Percentiles rank a stretch among this genome's conserved stretches.
These are phyloP conservation scores for Syncerus caffer DNA, from an alignment of 2,797 vertebrate genomes.

Conservation along the genomic window DNA sequence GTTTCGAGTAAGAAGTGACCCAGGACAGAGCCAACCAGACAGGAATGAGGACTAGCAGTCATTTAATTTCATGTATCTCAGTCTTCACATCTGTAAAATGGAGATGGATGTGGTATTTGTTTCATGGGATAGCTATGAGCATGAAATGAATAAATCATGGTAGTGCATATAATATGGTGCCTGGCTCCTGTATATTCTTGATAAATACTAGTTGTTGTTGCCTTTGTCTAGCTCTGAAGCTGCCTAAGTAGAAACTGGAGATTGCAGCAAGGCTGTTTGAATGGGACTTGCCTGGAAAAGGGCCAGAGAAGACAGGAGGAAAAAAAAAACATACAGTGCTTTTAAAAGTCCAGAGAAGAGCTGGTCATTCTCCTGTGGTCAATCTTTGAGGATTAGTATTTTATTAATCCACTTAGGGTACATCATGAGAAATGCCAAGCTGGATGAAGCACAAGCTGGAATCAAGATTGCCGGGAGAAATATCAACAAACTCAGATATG, in stretches of 20 bases:
- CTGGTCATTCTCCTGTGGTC: background rate
- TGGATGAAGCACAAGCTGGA: background rate
- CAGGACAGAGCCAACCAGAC: background rate
- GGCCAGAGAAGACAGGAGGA: background rate
- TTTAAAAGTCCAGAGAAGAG: background rate
- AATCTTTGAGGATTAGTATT: background rate
- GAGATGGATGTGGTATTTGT: background rate
- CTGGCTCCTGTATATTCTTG: background rate
- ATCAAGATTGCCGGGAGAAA: background rate
- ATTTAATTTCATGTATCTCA: background rate
- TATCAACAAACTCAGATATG: background rate
- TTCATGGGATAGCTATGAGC: background rate
- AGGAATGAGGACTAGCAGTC: background rate
- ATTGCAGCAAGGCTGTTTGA: background rate
- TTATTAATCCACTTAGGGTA: background rate
- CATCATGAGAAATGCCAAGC: background rate
- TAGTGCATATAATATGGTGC: background rate
- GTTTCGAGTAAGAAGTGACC: background rate
- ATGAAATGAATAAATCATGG: background rate
- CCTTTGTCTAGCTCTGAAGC: background rate
- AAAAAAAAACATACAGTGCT: background rate
- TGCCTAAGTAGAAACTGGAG: background rate
- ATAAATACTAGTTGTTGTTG: background rate
- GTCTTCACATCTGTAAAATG: background rate
- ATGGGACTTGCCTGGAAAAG: background rate